A percentile compares a stretch with the other conserved stretches of the same genome.
Conservation (phyloP, 2,888 invertebrate genomes). For the Tupiocoris notatus region DNA sequence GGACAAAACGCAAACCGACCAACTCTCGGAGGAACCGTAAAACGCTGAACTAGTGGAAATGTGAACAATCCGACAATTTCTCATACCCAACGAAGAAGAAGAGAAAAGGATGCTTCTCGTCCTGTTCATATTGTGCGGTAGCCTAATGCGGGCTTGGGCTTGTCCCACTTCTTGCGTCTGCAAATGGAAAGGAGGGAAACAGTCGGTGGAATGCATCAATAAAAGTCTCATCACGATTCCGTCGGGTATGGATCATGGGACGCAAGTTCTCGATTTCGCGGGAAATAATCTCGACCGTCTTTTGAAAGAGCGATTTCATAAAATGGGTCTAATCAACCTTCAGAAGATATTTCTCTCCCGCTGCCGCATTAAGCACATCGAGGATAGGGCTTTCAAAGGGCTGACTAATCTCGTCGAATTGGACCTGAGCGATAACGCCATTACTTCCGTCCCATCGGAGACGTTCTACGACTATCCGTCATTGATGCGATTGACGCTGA, state of each 20-base stretch:
- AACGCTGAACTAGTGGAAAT: background rate
- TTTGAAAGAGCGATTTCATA: slow-evolving; percentile 74
- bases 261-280: slow-evolving; percentile 82
- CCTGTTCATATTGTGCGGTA: slow-evolving; percentile 5
- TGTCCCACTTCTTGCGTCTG: slow-evolving; percentile 81
- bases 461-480: slow-evolving; percentile 76
- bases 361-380: slow-evolving; percentile 75
- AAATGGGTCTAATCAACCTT: slow-evolving; percentile 76
- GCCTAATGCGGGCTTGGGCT: slow-evolving; percentile 52
- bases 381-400: slow-evolving; percentile 77
- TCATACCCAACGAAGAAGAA: background rate
- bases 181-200: slow-evolving; percentile 91
- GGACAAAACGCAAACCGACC: no score
- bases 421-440: slow-evolving; percentile 78
- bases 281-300: slow-evolving; percentile 75
- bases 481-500: slow-evolving; percentile 78
- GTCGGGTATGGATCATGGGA: slow-evolving; percentile 74
- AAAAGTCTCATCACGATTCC: slow-evolving; percentile 75
- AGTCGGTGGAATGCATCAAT: slow-evolving; percentile 82
- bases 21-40: background rate
- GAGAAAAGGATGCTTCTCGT: slow-evolving; percentile 12
- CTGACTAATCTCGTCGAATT: slow-evolving; percentile 84
- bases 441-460: slow-evolving; percentile 73
- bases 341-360: slow-evolving; percentile 81
- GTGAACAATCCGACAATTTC: background rate